Evolutionary conservation across 2,113 vertebrate genomes (phyloP), one percentile per base, ranked within the genome.

Genomic region (Oncorhynchus tshawytscha): DNA sequence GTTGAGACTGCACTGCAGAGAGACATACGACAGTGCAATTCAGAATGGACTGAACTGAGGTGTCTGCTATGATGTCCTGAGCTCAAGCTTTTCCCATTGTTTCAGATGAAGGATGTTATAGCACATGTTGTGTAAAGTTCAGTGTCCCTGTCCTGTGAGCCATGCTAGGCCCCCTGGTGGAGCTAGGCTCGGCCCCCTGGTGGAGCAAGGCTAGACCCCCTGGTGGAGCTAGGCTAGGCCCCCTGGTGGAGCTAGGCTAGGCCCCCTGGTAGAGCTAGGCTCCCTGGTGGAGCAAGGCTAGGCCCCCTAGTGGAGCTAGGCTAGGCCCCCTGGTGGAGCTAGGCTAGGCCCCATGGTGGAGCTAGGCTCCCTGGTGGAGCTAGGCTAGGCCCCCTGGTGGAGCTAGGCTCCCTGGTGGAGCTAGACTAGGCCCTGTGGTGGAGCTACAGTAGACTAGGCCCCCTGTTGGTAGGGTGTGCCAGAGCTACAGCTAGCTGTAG

Each of bases 391-490:
- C 34, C 1, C 34, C 34, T 39, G 34, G 34, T 39, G 34, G 6
- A 39, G 39, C 39, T 9, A 45, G 39, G 8, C 4, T 54, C 18
- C 57, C 39, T 45, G 15, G 57, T 18, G 57, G 57, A 7, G 4
- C 57, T 59, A 7, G 57, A 59, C 20, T 59, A 8, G 62, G 22
- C 20, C n/a, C 24, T 24, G 8, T 65, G n/a, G 3, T 31, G 16
- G 66, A 67, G 15, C 57, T 60, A n/a, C 57, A 5, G 60, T 64
- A 22, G 24, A 25, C 29, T 70, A 1, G 9, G 78, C 80, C 66
- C 72, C 66, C 84, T 85, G 67, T 59, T 70, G 81, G 57, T 65
- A 24, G 59, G 45, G 54, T 18, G 15, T 9, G 59, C 31, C 48
- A 49, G 64, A 74, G 71, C 4, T 54, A 18, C 49, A 54, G 49